Percentiles rank a stretch among this genome's conserved stretches.
Conservation (phyloP, 1,140 invertebrate species). For the Myzus persicae region DNA sequence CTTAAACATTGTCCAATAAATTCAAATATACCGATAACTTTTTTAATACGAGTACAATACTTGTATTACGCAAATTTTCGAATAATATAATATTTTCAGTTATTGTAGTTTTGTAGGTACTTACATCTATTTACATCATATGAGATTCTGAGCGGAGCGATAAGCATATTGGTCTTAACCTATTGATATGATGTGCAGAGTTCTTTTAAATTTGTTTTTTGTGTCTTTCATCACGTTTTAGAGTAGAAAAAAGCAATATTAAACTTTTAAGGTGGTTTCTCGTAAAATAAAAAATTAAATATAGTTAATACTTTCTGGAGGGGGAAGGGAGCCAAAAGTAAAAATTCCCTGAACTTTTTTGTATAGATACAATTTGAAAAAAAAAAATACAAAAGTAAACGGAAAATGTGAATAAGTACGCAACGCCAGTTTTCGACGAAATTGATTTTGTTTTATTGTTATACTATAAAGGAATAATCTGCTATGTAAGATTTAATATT, state of each 20-base stretch:
- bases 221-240: background rate
- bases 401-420: background rate
- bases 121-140: background rate
- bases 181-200: background rate
- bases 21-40: background rate
- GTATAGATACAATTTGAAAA: background rate
- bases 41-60: too few relatives aligned
- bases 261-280: background rate
- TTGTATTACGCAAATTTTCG: background rate
- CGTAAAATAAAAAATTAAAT: background rate
- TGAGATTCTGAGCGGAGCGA: background rate
- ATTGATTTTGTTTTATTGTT: background rate
- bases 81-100: constrained; percentile 3
- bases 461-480: background rate
- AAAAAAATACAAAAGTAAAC: background rate
- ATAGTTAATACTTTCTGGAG: background rate
- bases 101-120: background rate
- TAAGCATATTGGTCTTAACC: background rate
- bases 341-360: background rate
- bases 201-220: background rate
- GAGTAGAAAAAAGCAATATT: background rate
- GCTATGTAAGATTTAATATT: background rate
- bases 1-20: background rate
- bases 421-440: background rate
- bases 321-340: background rate